Evolutionary conservation across 2,113 vertebrate species (phyloP), one percentile per base, ranked within the genome.

Genomic region (Neopipo cinnamomea): DNA sequence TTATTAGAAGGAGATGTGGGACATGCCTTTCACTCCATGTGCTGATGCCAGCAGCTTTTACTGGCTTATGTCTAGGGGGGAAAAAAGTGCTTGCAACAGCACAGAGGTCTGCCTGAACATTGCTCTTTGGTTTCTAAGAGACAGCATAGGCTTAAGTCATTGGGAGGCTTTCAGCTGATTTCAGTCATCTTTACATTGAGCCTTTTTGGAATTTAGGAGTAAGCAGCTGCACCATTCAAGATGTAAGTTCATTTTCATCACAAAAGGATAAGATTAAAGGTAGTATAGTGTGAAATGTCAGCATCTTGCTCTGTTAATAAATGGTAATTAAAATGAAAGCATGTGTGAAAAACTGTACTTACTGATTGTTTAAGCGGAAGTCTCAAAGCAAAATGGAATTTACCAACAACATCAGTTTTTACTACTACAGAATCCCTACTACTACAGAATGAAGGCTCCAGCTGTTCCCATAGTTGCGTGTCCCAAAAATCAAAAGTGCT

Each of bases 41-140:
- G 88, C 90, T 91, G 83, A 63, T 88, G 89, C 90, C 93, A 95
- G 90, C 95, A 95, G 72, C 85, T 94, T 96, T 91, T 83, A 50
- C 42, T 83, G 85, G 55, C 68, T 79, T 79, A 37, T 44, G 18
- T 70, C 35, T 58, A 16, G 33, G 21, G 25, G 6, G 8, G 7
- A 2, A 9, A n/a, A 67, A 70, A n/a, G n/a, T 41, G 37, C 50
- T 75, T 85, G 53, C 25, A 68, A 15, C 24, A 82, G 67, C 85
- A 70, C 21, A 16, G 75, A 85, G 78, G 19, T 42, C 74, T 85
- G 46, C 30, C 28, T 85, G 59, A 70, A 59, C 37, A 2, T 41
- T 82, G 63, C 22, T n/a, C 4, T 83, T 66, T 52, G 35, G 50
- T 77, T 93, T 77, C 56, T 9, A 24, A 88, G 77, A 56, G 47